A percentile compares a stretch with the other conserved stretches of the same genome.
These are phyloP conservation scores for Drosophila malerkotliana DNA, from an alignment of 1,140 invertebrate genomes.

Conservation along the genomic window DNA sequence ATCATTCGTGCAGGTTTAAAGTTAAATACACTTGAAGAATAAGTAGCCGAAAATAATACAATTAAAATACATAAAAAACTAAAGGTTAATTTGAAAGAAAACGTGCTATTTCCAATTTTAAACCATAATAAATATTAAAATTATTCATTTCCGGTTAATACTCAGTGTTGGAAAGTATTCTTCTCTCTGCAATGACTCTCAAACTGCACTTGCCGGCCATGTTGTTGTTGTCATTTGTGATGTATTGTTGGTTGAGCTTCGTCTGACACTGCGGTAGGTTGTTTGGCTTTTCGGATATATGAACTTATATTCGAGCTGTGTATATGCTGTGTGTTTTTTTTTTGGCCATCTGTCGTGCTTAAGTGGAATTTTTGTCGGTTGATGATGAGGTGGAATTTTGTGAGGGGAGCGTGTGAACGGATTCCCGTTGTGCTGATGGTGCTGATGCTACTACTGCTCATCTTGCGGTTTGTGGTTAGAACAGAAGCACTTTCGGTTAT, in stretches of 20 bases:
- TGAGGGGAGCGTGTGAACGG: slow-evolving; percentile 44
- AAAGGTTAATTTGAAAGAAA: background rate
- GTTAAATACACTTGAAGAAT: background rate
- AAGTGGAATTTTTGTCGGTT: slow-evolving; percentile 41
- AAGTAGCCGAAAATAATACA: background rate
- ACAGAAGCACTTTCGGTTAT: slow-evolving; percentile 35
- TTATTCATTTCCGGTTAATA: background rate
- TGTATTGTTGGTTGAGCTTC: slow-evolving; percentile 62
- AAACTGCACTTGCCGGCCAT: slow-evolving; percentile 38
- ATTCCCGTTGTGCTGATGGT: slow-evolving; percentile 16
- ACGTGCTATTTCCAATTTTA: background rate
- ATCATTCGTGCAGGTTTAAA: slow-evolving; percentile 21
- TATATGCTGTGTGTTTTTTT: slow-evolving; percentile 17
- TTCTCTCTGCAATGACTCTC: slow-evolving; percentile 11
- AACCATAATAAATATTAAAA: background rate
- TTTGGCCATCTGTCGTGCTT: slow-evolving; percentile 55
- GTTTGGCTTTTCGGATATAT: slow-evolving; percentile 50
- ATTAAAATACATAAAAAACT: background rate
- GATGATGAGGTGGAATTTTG: slow-evolving; percentile 15
- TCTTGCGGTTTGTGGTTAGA: slow-evolving; percentile 33
- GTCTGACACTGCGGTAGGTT: slow-evolving; percentile 54
- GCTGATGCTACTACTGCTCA: background rate
- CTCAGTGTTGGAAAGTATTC: background rate
- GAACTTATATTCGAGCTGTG: slow-evolving; percentile 34
- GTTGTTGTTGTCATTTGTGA: slow-evolving; percentile 35